Base-by-base conservation (phyloP, 2,113 vertebrate species). In the Corythornis cristatus region DNA sequence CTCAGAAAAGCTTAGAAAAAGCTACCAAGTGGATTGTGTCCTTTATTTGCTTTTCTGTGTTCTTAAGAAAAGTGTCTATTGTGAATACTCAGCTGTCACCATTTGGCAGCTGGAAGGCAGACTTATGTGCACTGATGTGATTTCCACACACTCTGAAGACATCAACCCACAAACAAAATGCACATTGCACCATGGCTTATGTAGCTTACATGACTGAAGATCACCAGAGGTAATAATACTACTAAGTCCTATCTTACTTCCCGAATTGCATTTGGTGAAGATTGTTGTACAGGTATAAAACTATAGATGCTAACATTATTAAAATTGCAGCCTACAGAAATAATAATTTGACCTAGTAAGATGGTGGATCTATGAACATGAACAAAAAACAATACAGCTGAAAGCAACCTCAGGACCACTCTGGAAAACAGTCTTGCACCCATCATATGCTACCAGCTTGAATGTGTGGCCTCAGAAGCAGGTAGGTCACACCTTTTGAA, bases 381-480 rank as follows among this genome's bases (percentile, higher is more conserved):
- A 26, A 6, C 42, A 43, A 42, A 64, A 57, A 48, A 54, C 15
- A 33, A 13, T 12, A 19, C 9, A 20, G 35, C 40, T 48, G 29
- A 33, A 86, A 61, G 31, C 12, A 61, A n/a, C 16, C 40, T 72
- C 4, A 20, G 18, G 35, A 60, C 11, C 11, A 29, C 31, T 6
- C 21, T 76, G 65, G 40, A 43, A 86, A 54, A 6, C 19, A 66
- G 14, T 19, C 19, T 71, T 23, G 26, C 5, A 37, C 10, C 28
- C 17, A 8, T 16, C 35, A 35, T 20, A 23, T 15, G 23, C 15
- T 46, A 8, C 28, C 43, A 28, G 19, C 29, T 42, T 65, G 56
- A 58, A 45, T 19, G 8, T 6, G n/a, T 22, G 15, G n/a, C 21
- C 45, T 48, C 12, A 4, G 21, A 6, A 76, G 15, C 0, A 0